Evolutionary conservation across 1,140 invertebrate genomes (phyloP), one percentile per base, ranked within the genome.

Genomic region (Daktulosphaira vitifoliae): DNA sequence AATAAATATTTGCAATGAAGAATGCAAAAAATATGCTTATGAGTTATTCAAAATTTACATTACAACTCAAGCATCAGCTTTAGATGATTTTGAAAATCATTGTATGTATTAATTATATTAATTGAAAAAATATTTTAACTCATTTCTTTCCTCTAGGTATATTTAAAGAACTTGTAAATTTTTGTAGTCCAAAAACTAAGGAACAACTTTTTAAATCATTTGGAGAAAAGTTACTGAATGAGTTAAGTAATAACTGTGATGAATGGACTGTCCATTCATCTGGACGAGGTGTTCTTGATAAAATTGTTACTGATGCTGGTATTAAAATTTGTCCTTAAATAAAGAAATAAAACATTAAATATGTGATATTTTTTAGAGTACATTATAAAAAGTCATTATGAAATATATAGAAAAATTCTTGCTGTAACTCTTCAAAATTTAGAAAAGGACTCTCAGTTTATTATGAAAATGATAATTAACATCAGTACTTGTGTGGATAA

Each of bases 41-140:
- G 56, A 62, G 3, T 20, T 62, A 4, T 62, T 62, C 44, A 62
- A 62, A 48, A 48, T 62, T 33, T 62, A 62, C 11, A 62, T 62
- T 1, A 62, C 56, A 15, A 23, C 46, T 29, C 56, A 62, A 62
- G 3, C 42, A 29, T 46, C 42, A 13, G 46, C 56, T 20, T 48
- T 62, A 16, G 56, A 62, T 46, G 0, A 48, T n/a, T 48, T 62
- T 33, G 26, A 62, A 11, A n/a, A 62, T 7, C 44, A 62, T n/a
- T 62, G 56, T 62, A 62, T 26, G 56, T 59, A 1, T 37, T 62
- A 62, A 18, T 48, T 48, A 26, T 26, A 18, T 26, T n/a, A 16
- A 22, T 39, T 15, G 29, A 16, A 52, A 33, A 23, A 23, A 49
- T 5, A 23, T 7, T n/a, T n/a, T n/a, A n/a, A n/a, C n/a, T n/a